A percentile compares a stretch with the other conserved stretches of the same genome.
Evolutionary conservation across 2,888 invertebrate genomes (phyloP).

Genomic region (Ochlodes sylvanus): DNA sequence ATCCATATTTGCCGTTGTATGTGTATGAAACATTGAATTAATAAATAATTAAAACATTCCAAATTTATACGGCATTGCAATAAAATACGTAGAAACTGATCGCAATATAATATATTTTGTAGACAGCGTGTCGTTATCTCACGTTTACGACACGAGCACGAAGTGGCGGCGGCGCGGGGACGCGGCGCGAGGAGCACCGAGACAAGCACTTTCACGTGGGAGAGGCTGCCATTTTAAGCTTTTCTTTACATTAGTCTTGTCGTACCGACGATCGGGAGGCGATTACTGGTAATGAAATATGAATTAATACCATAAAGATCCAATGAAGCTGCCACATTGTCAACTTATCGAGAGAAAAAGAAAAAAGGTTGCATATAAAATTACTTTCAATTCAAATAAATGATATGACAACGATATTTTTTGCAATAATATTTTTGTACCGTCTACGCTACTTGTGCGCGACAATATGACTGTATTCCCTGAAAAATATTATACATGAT

Average conservation of each 20-base stretch:
- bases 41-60: neutral
- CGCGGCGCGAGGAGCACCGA: neutral
- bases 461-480: too few relatives aligned
- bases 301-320: neutral
- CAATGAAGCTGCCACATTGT: neutral
- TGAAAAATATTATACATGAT: too few relatives aligned
- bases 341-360: too few relatives aligned
- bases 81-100: conserved; percentile 40
- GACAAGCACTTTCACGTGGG: conserved; percentile 67
- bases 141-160: conserved; percentile 41
- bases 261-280: neutral
- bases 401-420: too few relatives aligned
- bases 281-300: neutral
- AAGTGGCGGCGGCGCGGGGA: too few relatives aligned
- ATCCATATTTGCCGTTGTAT: too few relatives aligned
- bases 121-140: conserved; percentile 45
- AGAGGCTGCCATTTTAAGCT: conserved; percentile 54
- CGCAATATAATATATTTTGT: conserved; percentile 43
- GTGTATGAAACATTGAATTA: neutral
- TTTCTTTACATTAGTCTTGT: conserved; percentile 42
- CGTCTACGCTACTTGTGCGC: too few relatives aligned
- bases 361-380: too few relatives aligned
- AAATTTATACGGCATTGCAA: conserved; percentile 1
- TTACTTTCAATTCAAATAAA: too few relatives aligned
- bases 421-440: too few relatives aligned